Conservation (phyloP, 2,113 vertebrate genomes). For the Melanerpes aurifrons region DNA sequence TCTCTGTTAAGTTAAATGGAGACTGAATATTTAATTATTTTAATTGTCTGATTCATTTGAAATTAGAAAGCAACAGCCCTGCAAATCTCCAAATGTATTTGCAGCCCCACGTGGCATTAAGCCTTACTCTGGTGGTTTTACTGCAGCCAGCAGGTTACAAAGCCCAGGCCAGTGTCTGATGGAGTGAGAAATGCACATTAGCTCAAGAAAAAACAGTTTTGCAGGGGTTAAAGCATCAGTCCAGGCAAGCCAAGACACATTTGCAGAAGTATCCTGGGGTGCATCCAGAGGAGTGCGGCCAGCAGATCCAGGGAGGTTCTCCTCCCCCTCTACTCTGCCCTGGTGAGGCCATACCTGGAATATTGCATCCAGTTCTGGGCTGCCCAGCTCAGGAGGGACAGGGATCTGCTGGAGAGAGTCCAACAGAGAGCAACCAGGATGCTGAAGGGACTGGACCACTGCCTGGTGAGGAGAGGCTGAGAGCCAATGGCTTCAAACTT, state of each 20-base stretch:
- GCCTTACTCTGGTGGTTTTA: constrained; percentile 46
- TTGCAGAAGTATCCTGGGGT: constrained; percentile 14
- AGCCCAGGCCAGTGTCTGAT: constrained; percentile 46
- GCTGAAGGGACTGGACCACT: no score
- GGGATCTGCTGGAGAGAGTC: no score
- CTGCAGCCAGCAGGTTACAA: constrained; percentile 39
- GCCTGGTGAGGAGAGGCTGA: no score
- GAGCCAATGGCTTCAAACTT: no score
- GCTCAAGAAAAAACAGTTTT: constrained; percentile 55
- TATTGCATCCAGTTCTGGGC: no score
- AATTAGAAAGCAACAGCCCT: constrained; percentile 62
- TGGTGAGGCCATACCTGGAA: no score
- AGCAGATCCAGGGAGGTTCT: no score
- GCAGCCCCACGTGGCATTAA: constrained; percentile 55
- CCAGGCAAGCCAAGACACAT: constrained; percentile 32
- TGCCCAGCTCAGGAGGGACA: no score
- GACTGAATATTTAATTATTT: constrained; percentile 59
- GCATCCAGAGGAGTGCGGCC: no score
- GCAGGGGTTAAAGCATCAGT: constrained; percentile 37
- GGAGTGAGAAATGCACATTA: constrained; percentile 59
- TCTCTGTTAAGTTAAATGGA: constrained; percentile 37
- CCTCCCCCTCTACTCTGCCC: no score
- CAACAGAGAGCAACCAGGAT: no score
- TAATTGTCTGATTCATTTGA: constrained; percentile 65
- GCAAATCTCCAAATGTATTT: constrained; percentile 65